These are phyloP conservation scores for Apostichopus japonicus DNA, from an alignment of 35 echinoderm and acorn worm species.

Conservation along the genomic window DNA sequence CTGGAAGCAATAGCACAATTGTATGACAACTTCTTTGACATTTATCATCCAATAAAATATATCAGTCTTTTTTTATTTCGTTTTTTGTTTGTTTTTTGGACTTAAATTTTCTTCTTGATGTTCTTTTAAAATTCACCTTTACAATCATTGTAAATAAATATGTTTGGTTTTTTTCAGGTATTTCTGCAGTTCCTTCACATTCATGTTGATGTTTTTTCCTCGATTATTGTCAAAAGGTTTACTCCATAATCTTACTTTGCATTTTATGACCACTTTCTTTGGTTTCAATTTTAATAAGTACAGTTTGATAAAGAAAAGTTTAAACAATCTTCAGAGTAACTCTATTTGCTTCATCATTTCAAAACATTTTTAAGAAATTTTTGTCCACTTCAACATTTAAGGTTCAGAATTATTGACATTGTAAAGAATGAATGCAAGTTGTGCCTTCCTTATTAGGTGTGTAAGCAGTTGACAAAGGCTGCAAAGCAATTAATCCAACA, in stretches of 20 bases:
- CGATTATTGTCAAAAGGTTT: neutral
- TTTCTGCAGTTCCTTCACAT: constrained; percentile 38
- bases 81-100: neutral
- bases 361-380: constrained; percentile 30
- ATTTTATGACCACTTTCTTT: constrained; percentile 42
- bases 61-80: neutral
- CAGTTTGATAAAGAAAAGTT: constrained; percentile 26
- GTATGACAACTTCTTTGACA: constrained; percentile 37
- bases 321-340: neutral
- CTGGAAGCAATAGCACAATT: constrained; percentile 24
- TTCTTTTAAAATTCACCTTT: constrained; percentile 43
- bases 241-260: constrained; percentile 3
- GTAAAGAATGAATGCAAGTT: constrained; percentile 46
- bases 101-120: constrained; percentile 43
- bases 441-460: constrained; percentile 45
- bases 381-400: constrained; percentile 26
- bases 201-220: constrained; percentile 40
- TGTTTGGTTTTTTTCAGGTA: constrained; percentile 20
- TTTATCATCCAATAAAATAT: constrained; percentile 34
- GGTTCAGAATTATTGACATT: constrained; percentile 50
- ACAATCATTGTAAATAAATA: constrained; percentile 56
- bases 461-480: constrained; percentile 33
- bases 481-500: constrained; percentile 40
- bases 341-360: constrained; percentile 42
- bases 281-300: constrained; percentile 45